phyloP scores from a whole-genome alignment of 2,888 invertebrate species.

The Apamea sordens region DNA sequence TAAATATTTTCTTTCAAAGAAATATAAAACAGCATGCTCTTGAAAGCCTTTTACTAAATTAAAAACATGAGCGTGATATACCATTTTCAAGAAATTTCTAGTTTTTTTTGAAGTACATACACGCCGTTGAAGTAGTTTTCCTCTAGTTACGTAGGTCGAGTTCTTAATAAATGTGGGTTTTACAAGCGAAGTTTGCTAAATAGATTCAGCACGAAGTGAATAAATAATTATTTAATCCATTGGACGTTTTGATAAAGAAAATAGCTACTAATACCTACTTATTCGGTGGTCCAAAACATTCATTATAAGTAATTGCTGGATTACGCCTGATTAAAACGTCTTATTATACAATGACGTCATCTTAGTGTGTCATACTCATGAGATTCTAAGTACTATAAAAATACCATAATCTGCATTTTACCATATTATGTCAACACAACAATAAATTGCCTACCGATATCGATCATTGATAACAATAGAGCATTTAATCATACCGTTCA shows the following conservation, averaged over 20 bases:
- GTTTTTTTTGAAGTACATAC: conserved; percentile 3
- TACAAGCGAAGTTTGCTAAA: conserved; percentile 22
- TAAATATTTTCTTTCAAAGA: conserved; percentile 42
- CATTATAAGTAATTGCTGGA: too few species aligned
- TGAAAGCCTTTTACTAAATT: conserved; percentile 36
- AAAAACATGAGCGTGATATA: conserved; percentile 9
- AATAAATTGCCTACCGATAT: neutral
- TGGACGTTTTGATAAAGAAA: too few species aligned
- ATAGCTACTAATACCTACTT: too few species aligned
- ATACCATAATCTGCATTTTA: conserved; percentile 27
- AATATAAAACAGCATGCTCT: conserved; percentile 24
- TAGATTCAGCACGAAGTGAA: conserved; percentile 41
- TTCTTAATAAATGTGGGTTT: conserved; percentile 29
- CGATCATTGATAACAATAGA: conserved; percentile 11
- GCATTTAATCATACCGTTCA: neutral
- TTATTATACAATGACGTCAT: conserved; percentile 34
- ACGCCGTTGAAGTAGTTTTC: conserved; percentile 7
- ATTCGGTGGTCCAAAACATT: too few species aligned
- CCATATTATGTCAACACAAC: conserved; percentile 18
- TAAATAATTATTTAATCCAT: conserved; percentile 45
- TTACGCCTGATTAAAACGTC: conserved; percentile 29
- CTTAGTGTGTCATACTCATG: conserved; percentile 12
- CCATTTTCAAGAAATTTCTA: conserved; percentile 3
- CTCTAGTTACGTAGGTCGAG: conserved; percentile 9
- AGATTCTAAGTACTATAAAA: conserved; percentile 10